Conservation (phyloP, 2,113 vertebrate species). For the Talpa occidentalis region DNA sequence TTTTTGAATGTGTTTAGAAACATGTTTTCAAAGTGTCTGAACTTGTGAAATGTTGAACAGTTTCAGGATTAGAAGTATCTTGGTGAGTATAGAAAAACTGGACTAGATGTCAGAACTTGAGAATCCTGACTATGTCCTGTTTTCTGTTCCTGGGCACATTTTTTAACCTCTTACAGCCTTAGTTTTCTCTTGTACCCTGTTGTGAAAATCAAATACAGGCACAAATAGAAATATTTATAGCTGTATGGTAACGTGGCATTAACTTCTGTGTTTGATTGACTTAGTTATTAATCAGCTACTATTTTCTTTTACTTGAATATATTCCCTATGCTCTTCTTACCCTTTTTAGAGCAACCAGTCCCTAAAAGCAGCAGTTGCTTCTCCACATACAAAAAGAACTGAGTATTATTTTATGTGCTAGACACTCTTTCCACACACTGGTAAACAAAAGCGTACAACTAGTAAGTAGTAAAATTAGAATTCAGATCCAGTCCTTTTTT, state of each 20-base stretch:
- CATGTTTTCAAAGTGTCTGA: slow-evolving; percentile 36
- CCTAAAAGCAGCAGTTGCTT: neutral
- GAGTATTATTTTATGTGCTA: neutral
- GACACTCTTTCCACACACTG: neutral
- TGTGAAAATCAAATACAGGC: neutral
- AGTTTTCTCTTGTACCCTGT: neutral
- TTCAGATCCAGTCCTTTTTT: neutral
- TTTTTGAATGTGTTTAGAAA: slow-evolving; percentile 7
- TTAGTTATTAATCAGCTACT: neutral
- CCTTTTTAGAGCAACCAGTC: neutral
- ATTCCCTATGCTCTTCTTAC: neutral
- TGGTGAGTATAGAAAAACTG: neutral
- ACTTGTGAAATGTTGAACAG: neutral
- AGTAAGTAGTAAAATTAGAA: neutral
- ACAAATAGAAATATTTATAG: neutral
- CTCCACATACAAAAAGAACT: neutral
- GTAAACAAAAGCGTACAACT: neutral
- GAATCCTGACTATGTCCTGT: neutral
- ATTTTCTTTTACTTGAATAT: neutral
- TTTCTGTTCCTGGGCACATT: neutral
- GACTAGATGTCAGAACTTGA: neutral
- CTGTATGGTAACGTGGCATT: neutral
- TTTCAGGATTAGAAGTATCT: neutral
- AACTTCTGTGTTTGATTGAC: neutral
- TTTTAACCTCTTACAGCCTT: neutral